Conservation (phyloP, 1,140 invertebrate genomes). For the fruit fly (Drosophila melanogaster) region DNA sequence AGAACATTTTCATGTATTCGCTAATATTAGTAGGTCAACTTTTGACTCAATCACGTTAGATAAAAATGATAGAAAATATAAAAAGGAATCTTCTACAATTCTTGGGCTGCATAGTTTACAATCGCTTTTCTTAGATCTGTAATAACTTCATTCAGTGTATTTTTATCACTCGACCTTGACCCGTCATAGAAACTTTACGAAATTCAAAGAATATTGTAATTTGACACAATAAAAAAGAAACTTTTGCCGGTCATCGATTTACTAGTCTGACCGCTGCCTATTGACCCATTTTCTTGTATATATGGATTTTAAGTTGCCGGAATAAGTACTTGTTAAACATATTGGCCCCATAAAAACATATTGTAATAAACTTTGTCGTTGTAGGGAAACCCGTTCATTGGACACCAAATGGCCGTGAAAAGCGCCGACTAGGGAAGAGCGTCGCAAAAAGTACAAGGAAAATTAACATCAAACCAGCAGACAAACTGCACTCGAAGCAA, state of each 20-base stretch:
- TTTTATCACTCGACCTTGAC: too few relatives aligned
- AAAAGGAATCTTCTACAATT: too few relatives aligned
- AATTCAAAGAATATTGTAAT: too few relatives aligned
- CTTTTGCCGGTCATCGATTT: not conserved
- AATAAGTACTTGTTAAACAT: conserved; percentile 5
- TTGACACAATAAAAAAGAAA: not conserved
- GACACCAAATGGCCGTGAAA: conserved; percentile 48
- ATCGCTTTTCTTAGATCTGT: too few relatives aligned
- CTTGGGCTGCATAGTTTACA: not conserved
- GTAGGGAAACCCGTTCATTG: conserved; percentile 52
- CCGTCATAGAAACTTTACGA: too few relatives aligned
- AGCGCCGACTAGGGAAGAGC: conserved; percentile 14
- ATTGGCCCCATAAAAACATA: conserved; percentile 2
- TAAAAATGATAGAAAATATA: too few relatives aligned
- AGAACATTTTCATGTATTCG: conserved; percentile 1
- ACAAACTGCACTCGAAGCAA: conserved; percentile 61
- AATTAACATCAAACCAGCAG: conserved; percentile 31
- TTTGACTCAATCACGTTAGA: conserved; percentile 7
- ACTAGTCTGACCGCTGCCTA: not conserved
- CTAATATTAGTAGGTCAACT: not conserved
- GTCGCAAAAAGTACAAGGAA: conserved; percentile 26
- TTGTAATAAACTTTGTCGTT: conserved; percentile 22
- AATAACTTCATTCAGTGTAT: too few relatives aligned
- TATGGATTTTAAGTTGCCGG: not conserved
- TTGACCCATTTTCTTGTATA: conserved; percentile 22